Evolutionary conservation across 2,888 invertebrate genomes (phyloP), one percentile per base, ranked within the genome.

Genomic region (Helleia helle): DNA sequence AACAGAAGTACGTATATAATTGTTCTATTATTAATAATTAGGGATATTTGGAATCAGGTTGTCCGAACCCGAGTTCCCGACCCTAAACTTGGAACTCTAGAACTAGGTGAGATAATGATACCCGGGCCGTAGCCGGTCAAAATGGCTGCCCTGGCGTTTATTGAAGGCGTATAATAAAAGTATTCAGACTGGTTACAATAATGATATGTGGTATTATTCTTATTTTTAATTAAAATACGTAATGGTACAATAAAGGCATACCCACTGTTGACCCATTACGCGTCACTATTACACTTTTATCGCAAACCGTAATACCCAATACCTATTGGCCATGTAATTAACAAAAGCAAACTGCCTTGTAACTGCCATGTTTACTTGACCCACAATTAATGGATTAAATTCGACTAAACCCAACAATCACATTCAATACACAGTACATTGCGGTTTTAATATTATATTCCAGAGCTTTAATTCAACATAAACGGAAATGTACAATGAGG

Each of bases 221-320:
- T n/a, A n/a, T 22, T 34, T 6, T 31, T 34, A 11, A 25, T 39
- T 39, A 39, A 25, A 15, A 4, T 22, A 11, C 18, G 7, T 12
- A 15, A 43, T 44, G 49, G 55, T 51, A 55, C 69, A 65, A 76
- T 80, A 76, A 74, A 65, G 63, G 63, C 68, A 62, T 62, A 34
- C 65, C 67, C 71, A 58, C 61, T 70, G 71, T 76, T 72, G 71
- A 74, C 72, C 70, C 69, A 66, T 61, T 58, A 59, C 60, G 58
- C 68, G 70, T 64, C 61, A 62, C 53, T 52, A 74, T 80, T 76
- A 56, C 57, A 69, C 67, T 77, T 81, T 84, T 79, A 80, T 81
- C 71, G 71, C 66, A 59, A 70, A 76, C 76, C 69, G 77, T 75
- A 72, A 74, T 56, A 43, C 44, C 40, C 43, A 45, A 42, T 59